Conservation (phyloP, 2,797 vertebrate species). For the Eurystomus glaucurus region DNA sequence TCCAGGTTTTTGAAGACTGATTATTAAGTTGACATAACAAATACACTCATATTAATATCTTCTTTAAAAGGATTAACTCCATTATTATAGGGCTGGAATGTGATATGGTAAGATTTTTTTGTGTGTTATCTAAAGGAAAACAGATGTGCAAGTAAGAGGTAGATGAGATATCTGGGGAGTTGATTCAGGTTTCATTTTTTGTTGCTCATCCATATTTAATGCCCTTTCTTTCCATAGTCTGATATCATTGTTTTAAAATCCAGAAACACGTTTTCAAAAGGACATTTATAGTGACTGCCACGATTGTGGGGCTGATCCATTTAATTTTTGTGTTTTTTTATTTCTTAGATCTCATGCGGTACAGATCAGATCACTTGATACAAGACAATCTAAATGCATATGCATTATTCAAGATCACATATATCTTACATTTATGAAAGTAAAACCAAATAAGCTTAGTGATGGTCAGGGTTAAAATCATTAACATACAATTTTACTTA, state of each 20-base stretch:
- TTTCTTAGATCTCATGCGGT: neutral
- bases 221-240: neutral
- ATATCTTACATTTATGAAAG: neutral
- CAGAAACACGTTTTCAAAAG: neutral
- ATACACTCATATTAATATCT: neutral
- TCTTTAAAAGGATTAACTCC: neutral
- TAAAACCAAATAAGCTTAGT: neutral
- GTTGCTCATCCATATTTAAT: conserved; percentile 24
- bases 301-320: neutral
- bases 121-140: conserved; percentile 12
- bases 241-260: conserved; percentile 1
- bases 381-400: neutral
- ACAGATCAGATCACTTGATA: neutral
- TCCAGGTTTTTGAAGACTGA: neutral
- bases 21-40: neutral
- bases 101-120: neutral
- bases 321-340: neutral
- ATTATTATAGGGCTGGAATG: neutral
- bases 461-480: neutral
- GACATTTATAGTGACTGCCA: neutral
- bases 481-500: neutral
- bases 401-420: neutral
- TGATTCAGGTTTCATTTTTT: neutral
- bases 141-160: neutral
- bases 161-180: neutral